Percentiles rank a stretch among this genome's conserved stretches.
Conservation (phyloP, 2,888 invertebrate genomes). For the Pyralis farinalis region DNA sequence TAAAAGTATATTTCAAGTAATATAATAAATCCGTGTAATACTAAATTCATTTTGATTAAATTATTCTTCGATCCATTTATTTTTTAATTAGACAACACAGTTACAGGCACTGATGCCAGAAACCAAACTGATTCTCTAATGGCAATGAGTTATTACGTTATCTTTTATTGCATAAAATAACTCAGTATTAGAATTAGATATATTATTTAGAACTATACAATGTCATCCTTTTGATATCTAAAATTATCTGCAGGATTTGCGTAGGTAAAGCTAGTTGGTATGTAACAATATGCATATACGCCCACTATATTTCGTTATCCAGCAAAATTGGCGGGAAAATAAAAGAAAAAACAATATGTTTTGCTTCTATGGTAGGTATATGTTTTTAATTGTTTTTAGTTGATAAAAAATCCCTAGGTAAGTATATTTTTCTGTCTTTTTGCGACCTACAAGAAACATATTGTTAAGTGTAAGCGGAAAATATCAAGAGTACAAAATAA, state of each 20-base stretch:
- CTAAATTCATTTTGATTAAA: conserved; percentile 38
- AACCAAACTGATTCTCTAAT: conserved; percentile 48
- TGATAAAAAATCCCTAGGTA: too few species aligned
- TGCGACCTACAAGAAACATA: too few species aligned
- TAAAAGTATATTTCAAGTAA: conserved; percentile 40
- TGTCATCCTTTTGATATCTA: conserved; percentile 9
- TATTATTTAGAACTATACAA: conserved; percentile 1
- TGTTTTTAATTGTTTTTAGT: too few species aligned
- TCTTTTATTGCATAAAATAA: conserved; percentile 40
- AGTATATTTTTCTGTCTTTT: too few species aligned
- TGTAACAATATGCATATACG: conserved; percentile 1
- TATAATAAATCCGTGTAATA: conserved; percentile 43
- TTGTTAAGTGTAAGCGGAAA: too few species aligned
- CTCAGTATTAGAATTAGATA: conserved; percentile 37
- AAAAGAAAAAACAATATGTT: too few species aligned
- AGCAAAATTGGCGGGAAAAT: not conserved
- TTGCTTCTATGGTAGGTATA: not conserved
- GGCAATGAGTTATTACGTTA: conserved; percentile 32
- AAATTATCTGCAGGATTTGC: conserved; percentile 30
- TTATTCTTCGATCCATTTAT: conserved; percentile 33
- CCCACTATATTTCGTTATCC: not conserved
- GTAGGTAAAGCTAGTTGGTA: not conserved
- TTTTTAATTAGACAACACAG: conserved; percentile 26
- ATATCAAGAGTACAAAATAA: too few species aligned
- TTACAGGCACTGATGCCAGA: conserved; percentile 43